These are phyloP conservation scores for Microctonus aethiopoides DNA, from an alignment of 2,888 invertebrate species.

Conservation along the genomic window DNA sequence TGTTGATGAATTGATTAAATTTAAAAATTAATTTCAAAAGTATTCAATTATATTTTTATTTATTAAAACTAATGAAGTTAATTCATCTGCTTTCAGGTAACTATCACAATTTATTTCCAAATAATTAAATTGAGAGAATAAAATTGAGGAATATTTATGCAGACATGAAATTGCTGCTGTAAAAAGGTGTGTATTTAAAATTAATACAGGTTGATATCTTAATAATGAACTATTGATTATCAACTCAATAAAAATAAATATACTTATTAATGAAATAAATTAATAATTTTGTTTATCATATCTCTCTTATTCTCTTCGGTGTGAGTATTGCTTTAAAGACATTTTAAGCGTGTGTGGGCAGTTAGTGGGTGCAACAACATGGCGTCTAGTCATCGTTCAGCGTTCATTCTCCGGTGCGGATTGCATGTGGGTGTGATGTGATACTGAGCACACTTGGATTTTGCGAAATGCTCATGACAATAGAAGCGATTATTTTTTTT, in stretches of 20 bases:
- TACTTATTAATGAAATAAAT: too few relatives aligned
- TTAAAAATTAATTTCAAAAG: not conserved
- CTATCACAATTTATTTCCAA: not conserved
- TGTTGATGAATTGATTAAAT: not conserved
- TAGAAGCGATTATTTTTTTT: not conserved
- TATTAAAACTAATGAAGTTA: not conserved
- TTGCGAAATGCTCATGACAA: slow-evolving; percentile 28
- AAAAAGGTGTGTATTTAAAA: not conserved
- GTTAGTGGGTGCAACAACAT: slow-evolving; percentile 58
- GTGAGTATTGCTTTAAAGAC: slow-evolving; percentile 28
- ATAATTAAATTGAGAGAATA: not conserved
- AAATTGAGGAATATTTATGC: not conserved
- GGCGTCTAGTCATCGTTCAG: slow-evolving; percentile 55
- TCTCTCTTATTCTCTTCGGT: slow-evolving; percentile 18
- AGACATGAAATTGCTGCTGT: not conserved
- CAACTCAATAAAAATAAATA: too few relatives aligned
- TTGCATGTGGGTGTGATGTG: slow-evolving; percentile 48
- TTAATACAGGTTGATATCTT: not conserved
- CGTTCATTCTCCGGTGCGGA: slow-evolving; percentile 48
- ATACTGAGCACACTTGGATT: slow-evolving; percentile 33
- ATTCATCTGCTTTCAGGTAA: slow-evolving; percentile 34
- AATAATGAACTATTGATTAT: not conserved
- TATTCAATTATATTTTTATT: not conserved
- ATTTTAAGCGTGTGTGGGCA: slow-evolving; percentile 46
- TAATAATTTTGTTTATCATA: not conserved